Conservation (phyloP, 2,113 vertebrate genomes). For the Henicopernis longicauda region DNA sequence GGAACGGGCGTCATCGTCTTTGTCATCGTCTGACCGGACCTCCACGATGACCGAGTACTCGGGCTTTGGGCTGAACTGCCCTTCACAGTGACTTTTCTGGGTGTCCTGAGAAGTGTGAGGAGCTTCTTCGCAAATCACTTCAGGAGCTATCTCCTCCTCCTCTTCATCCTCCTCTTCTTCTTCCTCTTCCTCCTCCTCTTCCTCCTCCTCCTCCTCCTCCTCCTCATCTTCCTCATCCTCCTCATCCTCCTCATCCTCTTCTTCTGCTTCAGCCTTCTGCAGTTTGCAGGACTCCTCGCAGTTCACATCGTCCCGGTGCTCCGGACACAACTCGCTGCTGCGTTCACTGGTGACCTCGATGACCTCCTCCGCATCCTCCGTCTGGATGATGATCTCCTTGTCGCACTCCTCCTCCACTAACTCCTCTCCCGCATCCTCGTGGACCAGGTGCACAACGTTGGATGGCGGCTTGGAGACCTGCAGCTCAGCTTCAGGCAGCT, state of each 20-base stretch:
- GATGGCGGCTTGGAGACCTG: conserved; percentile 35
- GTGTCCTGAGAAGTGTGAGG: conserved; percentile 55
- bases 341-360: conserved; percentile 71
- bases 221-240: conserved; percentile 50
- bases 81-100: conserved; percentile 71
- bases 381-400: conserved; percentile 74
- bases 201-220: conserved; percentile 55
- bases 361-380: conserved; percentile 71
- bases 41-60: conserved; percentile 82
- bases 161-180: conserved; percentile 68
- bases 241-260: conserved; percentile 54
- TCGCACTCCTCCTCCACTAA: conserved; percentile 69
- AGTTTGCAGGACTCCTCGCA: conserved; percentile 55
- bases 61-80: conserved; percentile 67
- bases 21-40: conserved; percentile 83
- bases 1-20: conserved; percentile 83
- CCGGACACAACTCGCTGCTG: conserved; percentile 56
- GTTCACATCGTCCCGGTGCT: not conserved
- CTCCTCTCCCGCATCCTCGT: conserved; percentile 51
- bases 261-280: conserved; percentile 60
- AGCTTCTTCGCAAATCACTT: conserved; percentile 65
- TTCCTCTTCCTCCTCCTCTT: conserved; percentile 64
- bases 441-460: conserved; percentile 46
- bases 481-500: conserved; percentile 39
- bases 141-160: conserved; percentile 63